phyloP scores from a whole-genome alignment of 1,140 invertebrate genomes.

The Drosophila sucinea region DNA sequence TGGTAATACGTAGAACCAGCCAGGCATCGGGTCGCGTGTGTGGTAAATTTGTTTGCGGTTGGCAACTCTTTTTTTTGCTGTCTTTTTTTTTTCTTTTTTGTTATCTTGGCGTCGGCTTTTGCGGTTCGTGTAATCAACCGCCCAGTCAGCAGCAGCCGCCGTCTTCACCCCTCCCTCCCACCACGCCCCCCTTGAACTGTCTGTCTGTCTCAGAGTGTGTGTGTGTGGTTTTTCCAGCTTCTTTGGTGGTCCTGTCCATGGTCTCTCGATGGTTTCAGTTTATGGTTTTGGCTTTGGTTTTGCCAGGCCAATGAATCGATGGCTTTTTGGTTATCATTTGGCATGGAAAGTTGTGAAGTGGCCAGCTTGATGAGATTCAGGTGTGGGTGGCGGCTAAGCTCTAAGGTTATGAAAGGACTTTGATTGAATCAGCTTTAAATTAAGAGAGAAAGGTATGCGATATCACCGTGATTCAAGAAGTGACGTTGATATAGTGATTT shows the following conservation, averaged over 20 bases:
- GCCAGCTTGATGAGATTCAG: conserved; percentile 3
- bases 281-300: conserved; percentile 48
- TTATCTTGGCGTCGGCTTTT: conserved; percentile 79
- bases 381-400: conserved; percentile 51
- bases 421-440: conserved; percentile 5
- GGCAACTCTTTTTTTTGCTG: conserved; percentile 25
- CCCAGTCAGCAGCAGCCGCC: conserved; percentile 48
- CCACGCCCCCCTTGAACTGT: conserved; percentile 21
- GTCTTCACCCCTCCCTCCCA: conserved; percentile 20
- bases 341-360: conserved; percentile 51
- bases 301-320: conserved; percentile 56
- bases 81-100: conserved; percentile 43
- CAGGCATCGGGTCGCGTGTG: conserved; percentile 57
- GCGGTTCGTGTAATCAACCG: conserved; percentile 77
- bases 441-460: not conserved
- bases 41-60: conserved; percentile 63
- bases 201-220: conserved; percentile 22
- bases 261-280: conserved; percentile 42
- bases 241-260: conserved; percentile 78
- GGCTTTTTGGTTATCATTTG: conserved; percentile 74
- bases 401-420: conserved; percentile 4
- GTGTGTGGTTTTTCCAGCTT: conserved; percentile 72
- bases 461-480: no score
- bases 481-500: no score
- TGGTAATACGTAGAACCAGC: conserved; percentile 70